These are phyloP conservation scores for Brachypteracias leptosomus DNA, from an alignment of 2,113 vertebrate genomes.

Conservation along the genomic window DNA sequence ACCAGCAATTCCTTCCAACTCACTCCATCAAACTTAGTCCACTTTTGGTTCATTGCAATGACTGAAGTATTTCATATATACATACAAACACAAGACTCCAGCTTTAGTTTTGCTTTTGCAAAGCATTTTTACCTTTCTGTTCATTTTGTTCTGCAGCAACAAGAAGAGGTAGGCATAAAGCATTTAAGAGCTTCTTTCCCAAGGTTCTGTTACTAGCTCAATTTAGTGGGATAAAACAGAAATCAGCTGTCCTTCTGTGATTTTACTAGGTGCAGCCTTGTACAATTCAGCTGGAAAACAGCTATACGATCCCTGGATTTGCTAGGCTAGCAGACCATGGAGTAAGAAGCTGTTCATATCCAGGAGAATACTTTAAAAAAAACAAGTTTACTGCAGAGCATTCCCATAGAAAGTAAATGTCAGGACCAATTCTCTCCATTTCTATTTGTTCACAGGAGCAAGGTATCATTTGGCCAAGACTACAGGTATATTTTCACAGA, in stretches of 20 bases:
- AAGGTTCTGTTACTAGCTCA: slow-evolving; percentile 9
- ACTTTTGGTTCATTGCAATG: slow-evolving; percentile 76
- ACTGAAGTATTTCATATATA: slow-evolving; percentile 67
- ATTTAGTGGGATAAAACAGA: background rate
- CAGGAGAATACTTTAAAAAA: slow-evolving; percentile 37
- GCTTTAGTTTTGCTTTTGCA: slow-evolving; percentile 64
- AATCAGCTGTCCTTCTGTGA: background rate
- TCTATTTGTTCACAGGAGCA: slow-evolving; percentile 62
- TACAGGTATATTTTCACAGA: slow-evolving; percentile 77
- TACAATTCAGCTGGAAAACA: background rate
- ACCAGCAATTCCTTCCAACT: slow-evolving; percentile 36
- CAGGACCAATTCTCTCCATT: slow-evolving; percentile 68
- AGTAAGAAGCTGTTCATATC: slow-evolving; percentile 70
- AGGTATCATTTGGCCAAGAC: slow-evolving; percentile 77
- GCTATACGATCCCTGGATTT: background rate
- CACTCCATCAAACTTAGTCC: slow-evolving; percentile 64
- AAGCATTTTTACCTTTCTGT: slow-evolving; percentile 64
- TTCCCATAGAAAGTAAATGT: slow-evolving; percentile 54
- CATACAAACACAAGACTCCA: slow-evolving; percentile 71
- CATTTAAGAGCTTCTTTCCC: slow-evolving; percentile 72
- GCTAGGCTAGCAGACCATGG: slow-evolving; percentile 34
- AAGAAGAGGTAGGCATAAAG: slow-evolving; percentile 79
- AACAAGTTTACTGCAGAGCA: slow-evolving; percentile 73
- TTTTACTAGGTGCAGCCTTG: background rate
- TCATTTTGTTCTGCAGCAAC: slow-evolving; percentile 74